Base-by-base conservation (phyloP, 2,888 invertebrate species). In the Meandrusa payeni region DNA sequence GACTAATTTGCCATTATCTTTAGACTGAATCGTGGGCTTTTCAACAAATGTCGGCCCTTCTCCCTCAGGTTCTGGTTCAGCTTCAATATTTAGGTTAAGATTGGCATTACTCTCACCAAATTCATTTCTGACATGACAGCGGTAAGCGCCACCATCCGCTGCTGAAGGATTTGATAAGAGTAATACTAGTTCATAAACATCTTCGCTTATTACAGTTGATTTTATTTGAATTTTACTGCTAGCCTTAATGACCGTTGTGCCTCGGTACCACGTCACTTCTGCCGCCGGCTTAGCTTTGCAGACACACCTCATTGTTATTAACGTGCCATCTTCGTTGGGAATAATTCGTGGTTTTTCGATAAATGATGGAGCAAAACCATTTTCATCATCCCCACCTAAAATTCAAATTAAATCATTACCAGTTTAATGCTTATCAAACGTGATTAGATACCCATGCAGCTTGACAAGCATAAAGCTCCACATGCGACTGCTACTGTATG, bases 311-410 rank as follows among this genome's bases (percentile, higher is more conserved):
- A 99, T 97, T 50, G 97, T 95, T 66, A 99, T 97, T 65, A 98
- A 92, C 59, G 98, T 97, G 63, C 98, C 98, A 71, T 94, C 96
- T 81, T 97, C 97, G 88, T 98, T 97, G 75, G 99, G 99, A 90
- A 98, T 97, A 87, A 99, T 99, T 87, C 96, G 94, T 54, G 99
- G 99, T 90, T 99, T 99, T 89, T 98, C 98, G 73, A 97, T 93
- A 88, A 99, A 99, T 49, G 97, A 96, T 55, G 99, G 99, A 61
- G 97, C 96, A 88, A 95, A 96, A 75, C 97, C 97, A 71, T 93
- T 94, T 61, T 94, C 95, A 83, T 95, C 95, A 87, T 95, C 95
- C 79, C 95, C 94, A 92, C 95, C 96, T 96, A 90, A 72, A 52
- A 59, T 60, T 52, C 20, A 48, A 44, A 48, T 10, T 24, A 41